Percentiles rank a stretch among this genome's conserved stretches.
Evolutionary conservation across 2,888 invertebrate species (phyloP).

Genomic region (Caenorhabditis sp.): DNA sequence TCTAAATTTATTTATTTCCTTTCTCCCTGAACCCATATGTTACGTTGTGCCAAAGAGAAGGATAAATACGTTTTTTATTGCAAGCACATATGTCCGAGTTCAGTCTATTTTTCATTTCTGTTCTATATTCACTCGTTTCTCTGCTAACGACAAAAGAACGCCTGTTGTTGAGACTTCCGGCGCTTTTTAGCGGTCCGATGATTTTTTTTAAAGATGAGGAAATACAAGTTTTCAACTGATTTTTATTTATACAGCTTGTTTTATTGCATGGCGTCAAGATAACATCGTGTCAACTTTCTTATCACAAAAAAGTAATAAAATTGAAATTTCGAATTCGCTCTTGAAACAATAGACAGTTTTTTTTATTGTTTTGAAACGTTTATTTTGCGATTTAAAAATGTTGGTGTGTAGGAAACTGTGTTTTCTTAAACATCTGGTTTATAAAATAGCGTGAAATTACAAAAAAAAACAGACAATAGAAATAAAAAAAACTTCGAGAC

Average conservation of each 20-base stretch:
- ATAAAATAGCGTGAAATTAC: too few species aligned
- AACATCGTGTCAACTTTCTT: neutral
- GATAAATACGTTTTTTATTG: neutral
- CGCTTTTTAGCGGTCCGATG: neutral
- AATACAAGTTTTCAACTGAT: neutral
- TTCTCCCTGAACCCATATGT: neutral
- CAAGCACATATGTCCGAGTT: neutral
- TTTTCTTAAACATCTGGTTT: too few species aligned
- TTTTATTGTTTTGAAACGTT: neutral
- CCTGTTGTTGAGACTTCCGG: neutral
- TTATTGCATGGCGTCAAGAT: neutral
- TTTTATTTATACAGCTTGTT: neutral
- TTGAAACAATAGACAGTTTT: neutral
- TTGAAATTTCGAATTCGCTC: neutral
- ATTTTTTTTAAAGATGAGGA: neutral
- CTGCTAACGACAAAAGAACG: neutral
- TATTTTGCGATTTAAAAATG: too few species aligned
- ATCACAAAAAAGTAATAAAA: neutral
- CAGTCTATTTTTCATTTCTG: neutral
- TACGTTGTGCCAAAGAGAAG: neutral
- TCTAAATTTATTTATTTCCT: neutral
- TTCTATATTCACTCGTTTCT: neutral
- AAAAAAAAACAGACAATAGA: too few species aligned
- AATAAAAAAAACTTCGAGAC: too few species aligned
- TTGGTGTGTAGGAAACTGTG: too few species aligned